Conservation (phyloP, 2,797 vertebrate species). For the Sciurus carolinensis region DNA sequence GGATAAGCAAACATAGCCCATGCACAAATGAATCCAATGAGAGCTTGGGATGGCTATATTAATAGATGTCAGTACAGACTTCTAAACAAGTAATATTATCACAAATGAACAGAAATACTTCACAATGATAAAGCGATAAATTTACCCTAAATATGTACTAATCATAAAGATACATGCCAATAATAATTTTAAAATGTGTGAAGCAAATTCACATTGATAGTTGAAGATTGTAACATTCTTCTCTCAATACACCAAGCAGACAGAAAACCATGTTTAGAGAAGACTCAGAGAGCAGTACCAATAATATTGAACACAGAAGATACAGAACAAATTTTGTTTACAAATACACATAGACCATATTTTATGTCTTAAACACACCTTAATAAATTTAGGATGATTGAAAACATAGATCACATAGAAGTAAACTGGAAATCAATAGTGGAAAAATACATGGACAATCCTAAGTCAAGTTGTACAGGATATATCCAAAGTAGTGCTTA, state of each 20-base stretch:
- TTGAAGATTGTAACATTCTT: background rate
- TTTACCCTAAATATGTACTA: background rate
- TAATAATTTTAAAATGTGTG: background rate
- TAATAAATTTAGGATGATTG: background rate
- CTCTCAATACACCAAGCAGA: background rate
- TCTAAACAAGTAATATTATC: background rate
- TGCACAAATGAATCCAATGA: background rate
- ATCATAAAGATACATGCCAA: background rate
- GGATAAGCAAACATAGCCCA: background rate
- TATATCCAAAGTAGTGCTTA: no score
- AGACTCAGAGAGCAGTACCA: background rate
- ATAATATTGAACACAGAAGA: background rate
- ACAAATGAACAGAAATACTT: background rate
- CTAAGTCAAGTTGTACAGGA: background rate
- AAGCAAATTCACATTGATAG: background rate
- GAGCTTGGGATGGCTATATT: background rate
- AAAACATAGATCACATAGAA: background rate
- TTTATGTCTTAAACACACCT: background rate
- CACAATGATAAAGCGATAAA: background rate
- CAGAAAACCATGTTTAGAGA: background rate
- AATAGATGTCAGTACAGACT: background rate
- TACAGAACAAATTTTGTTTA: background rate
- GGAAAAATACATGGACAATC: background rate
- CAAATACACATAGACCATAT: background rate
- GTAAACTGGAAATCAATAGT: background rate